Evolutionary conservation across 1,140 invertebrate species (phyloP).

Genomic region (Rhagoletis pomonella): DNA sequence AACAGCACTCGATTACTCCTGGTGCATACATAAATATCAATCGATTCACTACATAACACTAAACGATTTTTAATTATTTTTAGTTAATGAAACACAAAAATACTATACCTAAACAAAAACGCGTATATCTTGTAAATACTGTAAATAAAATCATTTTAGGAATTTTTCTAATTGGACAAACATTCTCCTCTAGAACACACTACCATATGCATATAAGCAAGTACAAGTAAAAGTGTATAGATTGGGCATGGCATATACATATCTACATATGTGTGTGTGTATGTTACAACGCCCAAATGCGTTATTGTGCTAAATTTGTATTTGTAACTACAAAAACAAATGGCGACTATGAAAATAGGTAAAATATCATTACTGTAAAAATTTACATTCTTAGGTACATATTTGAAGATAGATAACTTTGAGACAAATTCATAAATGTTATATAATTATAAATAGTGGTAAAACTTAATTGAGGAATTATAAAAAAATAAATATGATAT

Average conservation of each 20-base stretch:
- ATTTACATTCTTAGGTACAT: background rate
- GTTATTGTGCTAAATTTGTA: slow-evolving; percentile 14
- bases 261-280: no score
- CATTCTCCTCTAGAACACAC: slow-evolving; percentile 21
- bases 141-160: slow-evolving; percentile 26
- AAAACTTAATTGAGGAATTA: background rate
- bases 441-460: background rate
- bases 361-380: background rate
- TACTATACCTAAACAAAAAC: no score
- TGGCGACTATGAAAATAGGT: background rate
- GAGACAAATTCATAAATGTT: background rate
- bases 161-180: background rate
- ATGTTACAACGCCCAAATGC: background rate
- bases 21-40: background rate
- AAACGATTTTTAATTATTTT: no score
- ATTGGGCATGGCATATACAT: background rate
- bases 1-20: background rate
- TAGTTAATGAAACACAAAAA: no score
- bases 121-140: slow-evolving; percentile 25
- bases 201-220: background rate
- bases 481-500: background rate
- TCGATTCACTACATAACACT: no score
- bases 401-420: background rate
- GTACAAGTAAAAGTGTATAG: background rate
- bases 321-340: background rate